These are phyloP conservation scores for Pogonomyrmex barbatus DNA, from an alignment of 1,140 invertebrate species.

Conservation along the genomic window DNA sequence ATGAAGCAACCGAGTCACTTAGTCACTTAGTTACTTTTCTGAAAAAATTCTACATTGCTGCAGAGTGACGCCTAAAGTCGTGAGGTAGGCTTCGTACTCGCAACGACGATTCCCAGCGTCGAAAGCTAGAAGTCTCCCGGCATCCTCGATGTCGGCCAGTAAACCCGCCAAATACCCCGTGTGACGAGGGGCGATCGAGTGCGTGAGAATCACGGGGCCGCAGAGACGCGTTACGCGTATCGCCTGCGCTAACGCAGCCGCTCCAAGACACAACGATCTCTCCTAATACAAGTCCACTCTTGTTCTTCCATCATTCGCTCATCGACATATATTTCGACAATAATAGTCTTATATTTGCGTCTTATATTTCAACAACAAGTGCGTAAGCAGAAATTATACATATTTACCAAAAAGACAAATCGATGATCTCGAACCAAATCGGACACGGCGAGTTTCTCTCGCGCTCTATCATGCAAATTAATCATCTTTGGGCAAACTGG, in stretches of 20 bases:
- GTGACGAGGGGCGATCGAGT: constrained; percentile 90
- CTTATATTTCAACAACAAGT: neutral
- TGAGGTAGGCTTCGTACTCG: constrained; percentile 82
- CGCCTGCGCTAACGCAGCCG: constrained; percentile 89
- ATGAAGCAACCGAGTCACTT: too few relatives aligned
- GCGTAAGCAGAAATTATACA: neutral
- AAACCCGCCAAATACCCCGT: constrained; percentile 91
- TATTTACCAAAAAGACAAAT: constrained; percentile 88
- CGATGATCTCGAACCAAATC: constrained; percentile 87
- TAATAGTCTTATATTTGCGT: too few relatives aligned
- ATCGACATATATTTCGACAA: too few relatives aligned
- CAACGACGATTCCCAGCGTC: constrained; percentile 83
- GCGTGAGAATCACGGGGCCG: constrained; percentile 91
- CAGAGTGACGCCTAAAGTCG: constrained; percentile 74
- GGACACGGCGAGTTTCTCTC: constrained; percentile 87
- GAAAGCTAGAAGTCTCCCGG: constrained; percentile 88
- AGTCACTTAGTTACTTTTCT: constrained; percentile 74
- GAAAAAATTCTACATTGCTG: constrained; percentile 84
- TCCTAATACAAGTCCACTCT: constrained; percentile 86
- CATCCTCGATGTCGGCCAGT: constrained; percentile 88
- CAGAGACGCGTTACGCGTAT: constrained; percentile 88
- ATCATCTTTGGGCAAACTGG: constrained; percentile 91
- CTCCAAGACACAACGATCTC: constrained; percentile 91
- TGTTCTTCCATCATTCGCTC: neutral
- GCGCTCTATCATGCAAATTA: constrained; percentile 88